These are phyloP conservation scores for Lymantria monacha DNA, from an alignment of 2,888 invertebrate species.

Conservation along the genomic window DNA sequence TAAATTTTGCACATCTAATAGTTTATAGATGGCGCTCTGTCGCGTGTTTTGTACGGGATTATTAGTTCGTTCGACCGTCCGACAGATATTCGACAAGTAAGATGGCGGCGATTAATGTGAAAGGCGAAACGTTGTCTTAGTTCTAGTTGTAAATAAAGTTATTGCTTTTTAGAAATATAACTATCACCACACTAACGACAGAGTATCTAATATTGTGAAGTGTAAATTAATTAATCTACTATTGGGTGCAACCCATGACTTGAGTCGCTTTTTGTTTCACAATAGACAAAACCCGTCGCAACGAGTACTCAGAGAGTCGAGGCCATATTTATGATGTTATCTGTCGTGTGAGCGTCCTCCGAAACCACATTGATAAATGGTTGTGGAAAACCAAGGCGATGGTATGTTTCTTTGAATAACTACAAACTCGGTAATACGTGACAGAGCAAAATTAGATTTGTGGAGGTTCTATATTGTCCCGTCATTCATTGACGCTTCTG, in stretches of 20 bases:
- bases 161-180: slow-evolving; percentile 55
- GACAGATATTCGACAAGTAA: slow-evolving; percentile 80
- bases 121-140: slow-evolving; percentile 83
- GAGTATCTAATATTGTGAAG: slow-evolving; percentile 46
- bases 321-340: slow-evolving; percentile 87
- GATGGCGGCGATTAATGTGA: slow-evolving; percentile 87
- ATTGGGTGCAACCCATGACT: slow-evolving; percentile 50
- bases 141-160: slow-evolving; percentile 79
- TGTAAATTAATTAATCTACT: slow-evolving; percentile 60
- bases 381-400: slow-evolving; percentile 68
- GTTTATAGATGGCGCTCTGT: too few species aligned
- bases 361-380: slow-evolving; percentile 74
- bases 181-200: slow-evolving; percentile 43
- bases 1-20: too few species aligned
- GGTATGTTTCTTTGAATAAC: slow-evolving; percentile 61
- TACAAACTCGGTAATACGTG: slow-evolving; percentile 32
- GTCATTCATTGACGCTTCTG: slow-evolving; percentile 71
- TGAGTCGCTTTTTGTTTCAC: slow-evolving; percentile 72
- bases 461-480: slow-evolving; percentile 52
- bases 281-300: slow-evolving; percentile 80
- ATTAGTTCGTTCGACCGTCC: slow-evolving; percentile 59
- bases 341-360: slow-evolving; percentile 79
- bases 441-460: slow-evolving; percentile 39
- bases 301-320: slow-evolving; percentile 77
- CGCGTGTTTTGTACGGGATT: too few species aligned